phyloP scores from a whole-genome alignment of 2,888 invertebrate species.

The Pegoplata infirma region DNA sequence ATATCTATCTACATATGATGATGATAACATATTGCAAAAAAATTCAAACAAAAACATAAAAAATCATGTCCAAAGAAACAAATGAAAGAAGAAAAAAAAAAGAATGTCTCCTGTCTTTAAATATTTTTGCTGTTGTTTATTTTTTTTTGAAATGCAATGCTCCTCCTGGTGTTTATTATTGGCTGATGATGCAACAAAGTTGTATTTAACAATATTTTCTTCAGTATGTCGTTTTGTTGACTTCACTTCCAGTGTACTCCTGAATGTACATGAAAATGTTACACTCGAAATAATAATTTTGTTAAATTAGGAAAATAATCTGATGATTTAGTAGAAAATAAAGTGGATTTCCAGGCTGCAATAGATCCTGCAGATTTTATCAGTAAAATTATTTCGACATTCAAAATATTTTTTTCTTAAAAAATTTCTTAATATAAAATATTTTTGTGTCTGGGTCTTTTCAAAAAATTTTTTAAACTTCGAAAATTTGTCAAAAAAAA shows the following conservation, averaged over 20 bases:
- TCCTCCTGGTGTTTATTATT: slow-evolving; percentile 36
- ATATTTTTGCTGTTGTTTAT: slow-evolving; percentile 2
- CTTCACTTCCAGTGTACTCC: background rate
- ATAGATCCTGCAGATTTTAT: background rate
- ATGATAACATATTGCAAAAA: slow-evolving; percentile 38
- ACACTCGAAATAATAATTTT: too few species aligned
- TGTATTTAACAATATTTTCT: slow-evolving; percentile 13
- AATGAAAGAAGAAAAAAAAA: slow-evolving; percentile 3
- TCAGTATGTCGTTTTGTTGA: background rate
- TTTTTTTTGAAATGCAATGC: background rate
- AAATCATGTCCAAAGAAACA: slow-evolving; percentile 40
- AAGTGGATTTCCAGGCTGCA: too few species aligned
- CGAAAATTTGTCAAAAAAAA: too few species aligned
- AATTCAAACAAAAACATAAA: slow-evolving; percentile 41
- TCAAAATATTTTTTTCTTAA: too few species aligned
- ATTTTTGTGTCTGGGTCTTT: too few species aligned
- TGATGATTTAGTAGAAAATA: too few species aligned
- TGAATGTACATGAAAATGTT: too few species aligned
- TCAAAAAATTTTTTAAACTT: too few species aligned
- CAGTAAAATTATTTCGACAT: too few species aligned
- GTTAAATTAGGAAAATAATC: too few species aligned
- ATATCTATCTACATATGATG: slow-evolving; percentile 36
- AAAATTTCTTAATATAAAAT: too few species aligned
- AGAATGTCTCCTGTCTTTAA: slow-evolving; percentile 33
- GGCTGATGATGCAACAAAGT: slow-evolving; percentile 49